Evolutionary conservation across 2,888 invertebrate genomes (phyloP).

Genomic region (Margaritifera margaritifera): DNA sequence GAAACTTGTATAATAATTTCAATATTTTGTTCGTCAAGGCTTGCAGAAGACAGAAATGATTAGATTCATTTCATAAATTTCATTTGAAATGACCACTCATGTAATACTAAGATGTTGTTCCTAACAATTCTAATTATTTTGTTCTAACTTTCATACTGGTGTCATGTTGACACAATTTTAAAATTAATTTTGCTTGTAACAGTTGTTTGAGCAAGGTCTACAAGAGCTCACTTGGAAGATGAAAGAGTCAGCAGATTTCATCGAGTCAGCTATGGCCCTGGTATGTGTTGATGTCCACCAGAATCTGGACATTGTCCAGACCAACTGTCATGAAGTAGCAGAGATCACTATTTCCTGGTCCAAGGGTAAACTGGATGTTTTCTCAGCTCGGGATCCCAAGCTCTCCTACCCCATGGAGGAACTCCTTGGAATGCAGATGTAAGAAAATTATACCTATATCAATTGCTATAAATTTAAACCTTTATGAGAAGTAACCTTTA

Average conservation of each 20-base stretch:
- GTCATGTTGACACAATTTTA: background rate
- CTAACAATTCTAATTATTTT: background rate
- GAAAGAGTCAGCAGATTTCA: slow-evolving; percentile 71
- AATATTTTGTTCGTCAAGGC: too few species aligned
- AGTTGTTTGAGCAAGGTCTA: slow-evolving; percentile 71
- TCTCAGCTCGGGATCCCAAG: slow-evolving; percentile 51
- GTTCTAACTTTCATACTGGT: background rate
- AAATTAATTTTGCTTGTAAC: slow-evolving; percentile 12
- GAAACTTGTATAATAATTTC: too few species aligned
- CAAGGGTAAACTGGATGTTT: slow-evolving; percentile 65
- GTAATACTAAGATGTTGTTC: background rate
- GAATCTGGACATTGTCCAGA: slow-evolving; percentile 70
- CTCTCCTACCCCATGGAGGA: slow-evolving; percentile 67
- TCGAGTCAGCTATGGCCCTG: slow-evolving; percentile 70
- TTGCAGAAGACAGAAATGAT: too few species aligned
- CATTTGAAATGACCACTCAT: too few species aligned
- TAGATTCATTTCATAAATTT: too few species aligned
- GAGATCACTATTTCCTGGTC: slow-evolving; percentile 70
- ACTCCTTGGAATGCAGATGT: slow-evolving; percentile 65
- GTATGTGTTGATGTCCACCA: slow-evolving; percentile 70
- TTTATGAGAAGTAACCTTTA: background rate
- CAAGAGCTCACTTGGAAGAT: slow-evolving; percentile 70
- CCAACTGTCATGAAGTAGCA: slow-evolving; percentile 68
- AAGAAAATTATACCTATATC: slow-evolving; percentile 19
- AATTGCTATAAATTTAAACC: background rate